Conservation (phyloP, 2,113 vertebrate species). For the Caracal caracal region DNA sequence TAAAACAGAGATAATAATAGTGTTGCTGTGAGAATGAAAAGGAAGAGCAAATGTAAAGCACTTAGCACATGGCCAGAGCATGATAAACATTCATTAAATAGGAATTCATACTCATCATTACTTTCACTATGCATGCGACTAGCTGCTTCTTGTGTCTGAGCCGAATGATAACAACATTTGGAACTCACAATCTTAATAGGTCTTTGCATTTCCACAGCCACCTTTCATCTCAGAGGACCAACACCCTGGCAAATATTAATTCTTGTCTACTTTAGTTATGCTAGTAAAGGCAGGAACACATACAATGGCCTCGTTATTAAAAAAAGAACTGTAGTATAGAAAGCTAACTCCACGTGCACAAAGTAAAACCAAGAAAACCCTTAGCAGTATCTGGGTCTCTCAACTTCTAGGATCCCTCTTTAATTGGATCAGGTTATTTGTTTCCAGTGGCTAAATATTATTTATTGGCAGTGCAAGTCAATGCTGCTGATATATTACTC, state of each 20-base stretch:
- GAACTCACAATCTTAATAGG: not conserved
- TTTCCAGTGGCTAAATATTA: constrained; percentile 61
- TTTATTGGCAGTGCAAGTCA: constrained; percentile 58
- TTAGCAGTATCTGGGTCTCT: not conserved
- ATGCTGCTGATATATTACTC: constrained; percentile 37
- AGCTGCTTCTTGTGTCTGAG: constrained; percentile 1
- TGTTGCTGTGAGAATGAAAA: constrained; percentile 14
- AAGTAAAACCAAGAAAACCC: not conserved
- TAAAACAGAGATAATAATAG: constrained; percentile 29
- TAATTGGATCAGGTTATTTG: constrained; percentile 15
- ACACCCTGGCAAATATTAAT: constrained; percentile 18
- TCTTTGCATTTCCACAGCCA: constrained; percentile 31
- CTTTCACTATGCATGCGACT: constrained; percentile 8
- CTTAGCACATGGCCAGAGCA: not conserved
- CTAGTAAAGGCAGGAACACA: not conserved
- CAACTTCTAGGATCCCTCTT: not conserved
- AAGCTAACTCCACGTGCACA: not conserved
- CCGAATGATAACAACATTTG: not conserved
- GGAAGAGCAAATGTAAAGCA: not conserved
- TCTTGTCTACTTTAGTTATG: constrained; percentile 1
- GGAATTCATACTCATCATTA: constrained; percentile 28
- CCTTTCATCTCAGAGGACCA: constrained; percentile 55
- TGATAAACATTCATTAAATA: constrained; percentile 43
- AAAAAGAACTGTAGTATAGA: not conserved
- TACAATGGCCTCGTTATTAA: not conserved